Evolutionary conservation across 2,797 vertebrate genomes (phyloP).

Genomic region (Paramormyrops hopkinsi): DNA sequence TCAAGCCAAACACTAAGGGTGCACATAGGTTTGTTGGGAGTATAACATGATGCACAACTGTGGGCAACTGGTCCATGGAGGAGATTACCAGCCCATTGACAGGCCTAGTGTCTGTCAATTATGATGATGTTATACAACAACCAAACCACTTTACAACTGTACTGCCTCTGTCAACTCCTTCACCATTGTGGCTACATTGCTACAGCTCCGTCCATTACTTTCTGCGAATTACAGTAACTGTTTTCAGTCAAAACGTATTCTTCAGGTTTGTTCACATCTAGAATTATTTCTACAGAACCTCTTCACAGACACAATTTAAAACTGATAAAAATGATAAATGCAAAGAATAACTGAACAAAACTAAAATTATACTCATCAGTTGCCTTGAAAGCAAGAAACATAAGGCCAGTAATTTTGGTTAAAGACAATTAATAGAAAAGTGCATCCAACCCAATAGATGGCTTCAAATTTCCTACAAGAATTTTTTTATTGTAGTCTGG

Average conservation of each 20-base stretch:
- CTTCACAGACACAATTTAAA: neutral
- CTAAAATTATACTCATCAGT: neutral
- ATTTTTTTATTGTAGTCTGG: neutral
- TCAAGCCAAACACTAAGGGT: neutral
- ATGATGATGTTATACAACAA: neutral
- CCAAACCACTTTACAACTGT: neutral
- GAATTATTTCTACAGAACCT: neutral
- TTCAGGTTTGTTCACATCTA: neutral
- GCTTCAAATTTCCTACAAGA: neutral
- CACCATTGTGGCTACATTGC: neutral
- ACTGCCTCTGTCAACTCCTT: neutral
- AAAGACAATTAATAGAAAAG: neutral
- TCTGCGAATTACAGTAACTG: neutral
- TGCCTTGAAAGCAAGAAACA: neutral
- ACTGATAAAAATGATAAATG: neutral
- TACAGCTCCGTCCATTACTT: neutral
- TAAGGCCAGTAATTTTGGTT: neutral
- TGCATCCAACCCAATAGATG: neutral
- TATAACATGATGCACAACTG: neutral
- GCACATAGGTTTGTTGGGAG: neutral
- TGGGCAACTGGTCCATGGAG: neutral
- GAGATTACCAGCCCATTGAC: neutral
- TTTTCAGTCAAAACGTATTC: neutral
- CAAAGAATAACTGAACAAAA: neutral
- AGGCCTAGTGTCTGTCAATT: neutral